phyloP scores from a whole-genome alignment of 2,888 invertebrate species.

The Trimorus sp. region DNA sequence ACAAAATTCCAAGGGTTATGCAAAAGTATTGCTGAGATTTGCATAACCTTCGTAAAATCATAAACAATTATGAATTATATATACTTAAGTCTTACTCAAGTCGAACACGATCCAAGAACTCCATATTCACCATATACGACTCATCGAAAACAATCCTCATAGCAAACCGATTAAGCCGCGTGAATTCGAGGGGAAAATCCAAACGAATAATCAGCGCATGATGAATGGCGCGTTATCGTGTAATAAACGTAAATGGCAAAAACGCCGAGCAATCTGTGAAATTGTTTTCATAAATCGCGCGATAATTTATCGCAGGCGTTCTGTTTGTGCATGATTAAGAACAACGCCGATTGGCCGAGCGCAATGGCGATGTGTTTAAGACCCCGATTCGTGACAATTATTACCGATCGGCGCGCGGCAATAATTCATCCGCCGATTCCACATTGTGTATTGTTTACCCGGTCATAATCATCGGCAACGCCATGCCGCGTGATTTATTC shows the following conservation, averaged over 20 bases:
- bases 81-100: too few species aligned
- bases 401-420: constrained; percentile 36
- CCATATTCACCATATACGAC: too few species aligned
- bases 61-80: too few species aligned
- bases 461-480: constrained; percentile 48
- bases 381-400: constrained; percentile 60
- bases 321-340: constrained; percentile 50
- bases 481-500: constrained; percentile 49
- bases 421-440: constrained; percentile 56
- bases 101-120: too few species aligned
- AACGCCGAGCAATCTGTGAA: constrained; percentile 22
- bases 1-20: too few species aligned
- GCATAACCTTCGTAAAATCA: too few species aligned
- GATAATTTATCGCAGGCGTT: constrained; percentile 50
- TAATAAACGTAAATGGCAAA: constrained; percentile 34
- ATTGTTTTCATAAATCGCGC: constrained; percentile 55
- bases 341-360: constrained; percentile 21
- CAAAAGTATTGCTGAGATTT: too few species aligned
- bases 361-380: constrained; percentile 51
- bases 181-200: not conserved
- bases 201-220: constrained; percentile 1
- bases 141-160: too few species aligned
- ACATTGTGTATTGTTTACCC: constrained; percentile 56
- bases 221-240: constrained; percentile 42
- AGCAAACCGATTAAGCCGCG: too few species aligned